These are phyloP conservation scores for Lasioglossum marginatum DNA, from an alignment of 2,888 invertebrate genomes.

Conservation along the genomic window DNA sequence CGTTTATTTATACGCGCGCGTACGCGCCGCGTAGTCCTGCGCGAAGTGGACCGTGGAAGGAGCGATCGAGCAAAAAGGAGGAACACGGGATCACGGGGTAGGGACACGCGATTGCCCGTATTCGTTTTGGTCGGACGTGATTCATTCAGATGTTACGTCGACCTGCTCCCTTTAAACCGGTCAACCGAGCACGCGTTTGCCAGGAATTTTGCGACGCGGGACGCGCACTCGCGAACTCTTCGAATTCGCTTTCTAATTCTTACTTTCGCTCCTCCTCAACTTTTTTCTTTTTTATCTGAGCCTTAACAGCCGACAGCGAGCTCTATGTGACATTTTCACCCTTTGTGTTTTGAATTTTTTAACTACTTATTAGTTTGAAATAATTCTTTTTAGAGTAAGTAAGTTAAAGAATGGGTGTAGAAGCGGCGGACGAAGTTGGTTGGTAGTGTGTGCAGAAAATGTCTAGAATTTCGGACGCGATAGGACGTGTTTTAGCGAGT, in stretches of 20 bases:
- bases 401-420: not conserved
- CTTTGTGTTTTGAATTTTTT: too few species aligned
- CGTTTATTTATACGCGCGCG: slow-evolving; percentile 71
- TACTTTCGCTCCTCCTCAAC: too few species aligned
- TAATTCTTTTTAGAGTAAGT: too few species aligned
- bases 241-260: not conserved
- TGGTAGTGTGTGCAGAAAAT: not conserved
- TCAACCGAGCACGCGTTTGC: slow-evolving; percentile 38
- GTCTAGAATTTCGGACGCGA: not conserved
- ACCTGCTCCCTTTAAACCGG: slow-evolving; percentile 55
- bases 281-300: too few species aligned
- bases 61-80: slow-evolving; percentile 56
- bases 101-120: slow-evolving; percentile 55
- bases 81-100: slow-evolving; percentile 23
- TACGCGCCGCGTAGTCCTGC: slow-evolving; percentile 54
- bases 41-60: slow-evolving; percentile 60
- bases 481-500: not conserved
- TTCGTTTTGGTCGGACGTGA: slow-evolving; percentile 64
- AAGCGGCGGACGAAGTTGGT: not conserved
- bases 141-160: slow-evolving; percentile 65
- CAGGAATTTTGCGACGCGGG: not conserved
- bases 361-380: too few species aligned
- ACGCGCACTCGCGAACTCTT: not conserved
- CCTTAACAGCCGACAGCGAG: too few species aligned
- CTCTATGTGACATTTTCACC: too few species aligned